Evolutionary conservation across 2,888 invertebrate species (phyloP), one percentile per base, ranked within the genome.

Genomic region (Pelosia muscerda): DNA sequence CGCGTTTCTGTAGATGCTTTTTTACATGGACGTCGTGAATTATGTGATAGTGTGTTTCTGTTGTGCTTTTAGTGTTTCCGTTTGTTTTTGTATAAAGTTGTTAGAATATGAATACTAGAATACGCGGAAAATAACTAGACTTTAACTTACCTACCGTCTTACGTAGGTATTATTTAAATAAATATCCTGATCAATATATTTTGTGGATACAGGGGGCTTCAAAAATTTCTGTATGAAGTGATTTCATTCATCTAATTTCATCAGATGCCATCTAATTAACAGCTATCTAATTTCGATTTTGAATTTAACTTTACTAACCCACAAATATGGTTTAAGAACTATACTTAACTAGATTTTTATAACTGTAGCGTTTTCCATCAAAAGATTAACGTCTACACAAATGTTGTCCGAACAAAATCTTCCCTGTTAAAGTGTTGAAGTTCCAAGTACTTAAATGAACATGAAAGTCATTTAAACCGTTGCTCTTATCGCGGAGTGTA

Each of bases 401-500:
- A 25, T n/a, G n/a, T n/a, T n/a, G n/a, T n/a, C 25, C 10, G 38
- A 38, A 59, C 1, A 23, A n/a, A n/a, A n/a, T n/a, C n/a, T 59
- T 25, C 34, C 19, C 25, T 49, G 6, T 42, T 8, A 49, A 25
- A 38, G 25, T 59, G 19, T 38, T 59, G 34, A 38, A 59, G 34
- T 38, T 60, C 26, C 38, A 54, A 58, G 49, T 56, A 56, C 59
- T 54, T 25, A 63, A 68, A 68, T 64, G 54, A 63, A 63, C 57
- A 58, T 58, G 49, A 57, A 60, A 68, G 56, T 65, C 60, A 57
- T 65, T 60, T n/a, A 61, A 70, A 60, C 23, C 56, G 53, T 58
- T 56, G 61, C 65, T 70, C 65, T 65, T 71, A 73, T 75, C 63
- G 34, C 42, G 53, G 53, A 23, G 49, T 57, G 65, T 72, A 75